Evolutionary conservation across 2,113 vertebrate species (phyloP).

Genomic region (Corythornis madagascariensis): DNA sequence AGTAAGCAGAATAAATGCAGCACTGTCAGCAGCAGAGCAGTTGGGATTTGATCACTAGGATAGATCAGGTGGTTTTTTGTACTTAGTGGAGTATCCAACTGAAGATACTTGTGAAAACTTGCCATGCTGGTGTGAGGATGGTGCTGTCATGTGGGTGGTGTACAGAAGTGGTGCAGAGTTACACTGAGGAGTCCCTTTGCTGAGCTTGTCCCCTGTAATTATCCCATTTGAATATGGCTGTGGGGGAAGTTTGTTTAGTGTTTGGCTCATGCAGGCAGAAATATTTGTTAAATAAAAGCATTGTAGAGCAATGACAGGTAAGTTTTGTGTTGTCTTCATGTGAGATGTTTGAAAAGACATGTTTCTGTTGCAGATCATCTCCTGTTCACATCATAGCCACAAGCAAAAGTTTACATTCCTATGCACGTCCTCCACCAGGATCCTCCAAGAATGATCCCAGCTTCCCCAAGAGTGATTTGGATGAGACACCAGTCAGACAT

Average conservation of each 20-base stretch:
- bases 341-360: background rate
- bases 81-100: background rate
- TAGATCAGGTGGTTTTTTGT: background rate
- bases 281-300: background rate
- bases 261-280: background rate
- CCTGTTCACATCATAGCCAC: slow-evolving; percentile 97
- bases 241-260: background rate
- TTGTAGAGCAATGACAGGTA: background rate
- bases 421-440: slow-evolving; percentile 93
- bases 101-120: background rate
- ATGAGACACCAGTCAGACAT: slow-evolving; percentile 80
- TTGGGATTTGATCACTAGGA: background rate
- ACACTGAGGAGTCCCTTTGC: background rate
- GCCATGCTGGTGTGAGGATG: background rate
- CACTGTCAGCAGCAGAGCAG: background rate
- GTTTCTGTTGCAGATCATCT: slow-evolving; percentile 86
- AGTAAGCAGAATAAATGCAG: background rate
- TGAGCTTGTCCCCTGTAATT: background rate
- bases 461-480: slow-evolving; percentile 85
- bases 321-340: background rate
- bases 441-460: slow-evolving; percentile 80
- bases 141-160: background rate
- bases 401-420: slow-evolving; percentile 99
- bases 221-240: background rate
- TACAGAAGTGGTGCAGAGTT: background rate